Evolutionary conservation across 37 sponge, comb jelly and placozoan species (phyloP).

Genomic region (Petrosia ficiformis): DNA sequence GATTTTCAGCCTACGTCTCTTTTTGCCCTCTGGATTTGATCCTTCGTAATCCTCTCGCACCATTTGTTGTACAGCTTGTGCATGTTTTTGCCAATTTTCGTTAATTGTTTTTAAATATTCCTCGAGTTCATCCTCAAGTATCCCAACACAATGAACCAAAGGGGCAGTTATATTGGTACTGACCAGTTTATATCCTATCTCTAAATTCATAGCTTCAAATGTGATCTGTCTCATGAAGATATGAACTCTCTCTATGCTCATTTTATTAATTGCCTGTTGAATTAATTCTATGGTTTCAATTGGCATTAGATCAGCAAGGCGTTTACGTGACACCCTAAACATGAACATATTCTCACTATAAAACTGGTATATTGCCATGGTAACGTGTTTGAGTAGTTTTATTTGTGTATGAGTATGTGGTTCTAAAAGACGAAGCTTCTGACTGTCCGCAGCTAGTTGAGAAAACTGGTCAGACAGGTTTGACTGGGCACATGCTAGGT

Average conservation of each 20-base stretch:
- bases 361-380: slow-evolving; percentile 28
- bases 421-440: slow-evolving; percentile 32
- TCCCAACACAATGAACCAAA: slow-evolving; percentile 10
- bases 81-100: slow-evolving; percentile 22
- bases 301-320: slow-evolving; percentile 31
- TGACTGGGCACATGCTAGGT: slow-evolving; percentile 23
- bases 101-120: slow-evolving; percentile 4
- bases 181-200: slow-evolving; percentile 8
- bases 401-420: slow-evolving; percentile 33
- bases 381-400: slow-evolving; percentile 28
- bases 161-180: slow-evolving; percentile 6
- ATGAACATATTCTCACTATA: slow-evolving; percentile 53
- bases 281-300: slow-evolving; percentile 12
- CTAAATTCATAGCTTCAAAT: slow-evolving; percentile 40
- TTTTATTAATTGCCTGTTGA: slow-evolving; percentile 11
- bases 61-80: not conserved
- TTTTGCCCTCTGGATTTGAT: not conserved
- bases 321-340: slow-evolving; percentile 20
- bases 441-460: slow-evolving; percentile 41
- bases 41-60: slow-evolving; percentile 7
- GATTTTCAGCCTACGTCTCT: not conserved
- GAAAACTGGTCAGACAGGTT: slow-evolving; percentile 52
- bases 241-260: slow-evolving; percentile 37
- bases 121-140: slow-evolving; percentile 39
- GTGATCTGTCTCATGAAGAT: slow-evolving; percentile 30